Percentiles rank a stretch among this genome's conserved stretches.
Evolutionary conservation across 2,888 invertebrate genomes (phyloP).

Genomic region (Trichogramma dendrolimi): DNA sequence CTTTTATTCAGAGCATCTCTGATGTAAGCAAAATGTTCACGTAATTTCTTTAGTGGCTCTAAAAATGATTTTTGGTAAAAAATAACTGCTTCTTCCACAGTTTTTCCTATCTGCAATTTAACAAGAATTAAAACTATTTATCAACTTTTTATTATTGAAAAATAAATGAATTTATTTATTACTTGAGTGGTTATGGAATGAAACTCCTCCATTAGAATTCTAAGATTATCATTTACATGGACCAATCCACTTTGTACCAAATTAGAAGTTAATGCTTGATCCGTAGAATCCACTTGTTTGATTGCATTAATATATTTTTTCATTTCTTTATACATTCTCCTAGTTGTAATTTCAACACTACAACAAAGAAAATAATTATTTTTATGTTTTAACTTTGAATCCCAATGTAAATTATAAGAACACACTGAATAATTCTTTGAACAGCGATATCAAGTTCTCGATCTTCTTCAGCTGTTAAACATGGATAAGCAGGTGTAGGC

Average conservation of each 20-base stretch:
- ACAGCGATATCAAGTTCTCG: constrained; percentile 47
- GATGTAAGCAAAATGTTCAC: constrained; percentile 45
- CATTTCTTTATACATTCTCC: constrained; percentile 49
- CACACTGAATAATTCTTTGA: constrained; percentile 48
- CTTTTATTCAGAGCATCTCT: constrained; percentile 45
- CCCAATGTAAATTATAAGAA: constrained; percentile 9
- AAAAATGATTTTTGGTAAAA: constrained; percentile 48
- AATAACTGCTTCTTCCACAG: constrained; percentile 41
- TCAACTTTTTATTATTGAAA: background rate
- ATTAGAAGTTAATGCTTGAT: constrained; percentile 50
- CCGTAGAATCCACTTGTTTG: constrained; percentile 43
- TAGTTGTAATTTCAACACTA: constrained; percentile 48
- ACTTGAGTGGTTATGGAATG: constrained; percentile 51
- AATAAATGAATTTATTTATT: background rate
- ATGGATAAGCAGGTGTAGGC: constrained; percentile 45
- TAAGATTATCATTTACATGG: constrained; percentile 48
- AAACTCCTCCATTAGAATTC: constrained; percentile 52
- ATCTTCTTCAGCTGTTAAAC: constrained; percentile 45
- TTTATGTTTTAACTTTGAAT: constrained; percentile 1
- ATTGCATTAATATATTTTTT: constrained; percentile 48
- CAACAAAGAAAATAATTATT: constrained; percentile 14
- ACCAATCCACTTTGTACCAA: constrained; percentile 49
- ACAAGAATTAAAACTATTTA: background rate
- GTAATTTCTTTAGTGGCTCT: constrained; percentile 51
- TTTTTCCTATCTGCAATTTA: constrained; percentile 42